Base-by-base conservation (phyloP, 2,888 invertebrate species). In the Hemistola chrysoprasaria region DNA sequence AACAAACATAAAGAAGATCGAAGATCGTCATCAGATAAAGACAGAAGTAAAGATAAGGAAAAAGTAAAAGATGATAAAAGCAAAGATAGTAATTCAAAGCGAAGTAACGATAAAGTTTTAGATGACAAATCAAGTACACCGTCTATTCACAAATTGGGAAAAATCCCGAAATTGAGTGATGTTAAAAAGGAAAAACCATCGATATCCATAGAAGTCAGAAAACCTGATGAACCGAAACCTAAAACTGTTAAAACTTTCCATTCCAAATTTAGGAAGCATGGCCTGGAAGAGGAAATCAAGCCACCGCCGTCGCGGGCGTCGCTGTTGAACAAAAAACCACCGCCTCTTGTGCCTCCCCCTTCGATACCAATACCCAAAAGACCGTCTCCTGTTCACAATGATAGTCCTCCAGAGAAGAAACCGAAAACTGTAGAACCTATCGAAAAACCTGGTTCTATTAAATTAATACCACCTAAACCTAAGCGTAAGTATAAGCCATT, bases 171-270 rank as follows among this genome's bases (percentile, higher is more conserved):
- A 78, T 92, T 95, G 61, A 87, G 91, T 65, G 82, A 82, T 59
- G 52, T 81, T 65, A 68, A 92, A 59, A 91, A 90, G 65, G 93
- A 93, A 58, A 95, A 94, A 56, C 93, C 93, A 23, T 94, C 95
- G 1, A 94, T 95, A 74, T 95, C 95, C 0, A 95, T 95, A 57
- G 95, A 95, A 89, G 92, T 93, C 38, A 90, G 95, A 46, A 95
- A 94, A 77, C 91, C 90, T 45, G 92, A 92, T 53, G 91, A 92
- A 34, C 90, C 91, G 6, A 92, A 97, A 62, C 94, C 96, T 2
- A 96, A 96, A 83, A 97, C 97, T 23, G 97, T 97, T 0, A 98
- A 97, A 91, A 95, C 95, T 8, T 96, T 94, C 73, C 93, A 96
- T 79, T 95, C 96, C 0, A 97, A 96, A 83, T 97, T 97, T 88